Conservation (phyloP, 2,797 vertebrate genomes). For the Heliangelus exortis region DNA sequence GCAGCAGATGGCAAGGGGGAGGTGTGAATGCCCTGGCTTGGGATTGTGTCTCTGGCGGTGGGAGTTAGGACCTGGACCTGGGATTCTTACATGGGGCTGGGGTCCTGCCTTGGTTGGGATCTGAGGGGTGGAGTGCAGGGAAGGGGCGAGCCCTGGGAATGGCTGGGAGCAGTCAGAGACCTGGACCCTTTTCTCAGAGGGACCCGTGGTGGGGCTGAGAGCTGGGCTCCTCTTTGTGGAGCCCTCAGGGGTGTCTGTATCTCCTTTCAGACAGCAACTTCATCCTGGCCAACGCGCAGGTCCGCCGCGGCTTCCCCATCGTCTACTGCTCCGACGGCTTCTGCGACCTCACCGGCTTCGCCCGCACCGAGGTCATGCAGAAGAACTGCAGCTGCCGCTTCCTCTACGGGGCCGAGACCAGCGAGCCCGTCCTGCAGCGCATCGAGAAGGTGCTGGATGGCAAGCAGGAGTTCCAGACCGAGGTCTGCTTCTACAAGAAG, state of each 20-base stretch:
- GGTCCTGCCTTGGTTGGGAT: accelerated
- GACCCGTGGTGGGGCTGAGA: accelerated
- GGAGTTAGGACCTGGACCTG: not conserved
- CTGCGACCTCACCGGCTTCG: constrained; percentile 92
- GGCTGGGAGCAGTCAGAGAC: not conserved
- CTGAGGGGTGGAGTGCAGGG: accelerated
- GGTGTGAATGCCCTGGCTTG: not conserved
- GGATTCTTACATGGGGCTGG: not conserved
- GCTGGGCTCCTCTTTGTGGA: not conserved
- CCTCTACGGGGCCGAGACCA: constrained; percentile 90
- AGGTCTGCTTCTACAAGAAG: constrained; percentile 93
- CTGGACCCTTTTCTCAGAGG: not conserved
- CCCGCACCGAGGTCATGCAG: constrained; percentile 94
- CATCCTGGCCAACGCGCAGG: constrained; percentile 92
- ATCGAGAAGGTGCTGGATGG: constrained; percentile 90
- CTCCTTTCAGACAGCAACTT: constrained; percentile 93
- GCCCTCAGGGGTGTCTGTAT: not conserved
- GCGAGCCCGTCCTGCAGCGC: constrained; percentile 83
- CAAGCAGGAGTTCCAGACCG: constrained; percentile 89
- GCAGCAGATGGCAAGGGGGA: constrained; percentile 50
- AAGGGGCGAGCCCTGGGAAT: not conserved
- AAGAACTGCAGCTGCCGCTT: constrained; percentile 92
- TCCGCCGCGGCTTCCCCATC: constrained; percentile 88
- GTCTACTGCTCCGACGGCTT: constrained; percentile 98
- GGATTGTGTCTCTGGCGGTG: not conserved